These are phyloP conservation scores for Lepidurus arcticus DNA, from an alignment of 1,140 invertebrate species.

Conservation along the genomic window DNA sequence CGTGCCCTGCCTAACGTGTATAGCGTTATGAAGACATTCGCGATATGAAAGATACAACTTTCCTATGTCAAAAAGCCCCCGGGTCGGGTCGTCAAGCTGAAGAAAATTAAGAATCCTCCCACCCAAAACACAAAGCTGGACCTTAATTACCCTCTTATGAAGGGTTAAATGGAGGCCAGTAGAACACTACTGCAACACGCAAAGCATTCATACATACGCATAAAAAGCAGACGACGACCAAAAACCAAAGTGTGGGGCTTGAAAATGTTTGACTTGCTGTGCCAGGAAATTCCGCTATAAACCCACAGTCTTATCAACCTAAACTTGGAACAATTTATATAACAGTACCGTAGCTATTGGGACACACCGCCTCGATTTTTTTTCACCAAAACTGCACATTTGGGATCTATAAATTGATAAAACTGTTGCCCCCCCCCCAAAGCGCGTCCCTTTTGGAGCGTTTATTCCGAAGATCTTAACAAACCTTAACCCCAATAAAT, in stretches of 20 bases:
- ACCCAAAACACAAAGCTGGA: conserved; percentile 4
- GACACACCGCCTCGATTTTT: no score
- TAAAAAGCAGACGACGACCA: not conserved
- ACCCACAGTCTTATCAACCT: no score
- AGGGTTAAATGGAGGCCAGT: not conserved
- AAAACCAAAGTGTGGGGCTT: not conserved
- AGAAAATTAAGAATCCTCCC: conserved; percentile 9
- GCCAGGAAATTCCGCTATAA: no score
- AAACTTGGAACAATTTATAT: no score
- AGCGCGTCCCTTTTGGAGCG: not conserved
- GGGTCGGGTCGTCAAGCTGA: not conserved
- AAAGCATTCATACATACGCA: not conserved
- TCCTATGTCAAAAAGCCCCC: not conserved
- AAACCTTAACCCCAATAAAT: not conserved
- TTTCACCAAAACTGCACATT: not conserved
- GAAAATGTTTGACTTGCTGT: no score
- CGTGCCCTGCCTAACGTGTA: not conserved
- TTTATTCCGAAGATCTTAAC: not conserved
- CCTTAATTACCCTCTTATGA: conserved; percentile 4
- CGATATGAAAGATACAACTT: not conserved
- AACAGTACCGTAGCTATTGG: no score
- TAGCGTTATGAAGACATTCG: conserved; percentile 11
- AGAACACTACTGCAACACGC: not conserved
- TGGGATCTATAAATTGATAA: conserved; percentile 5
- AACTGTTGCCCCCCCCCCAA: not conserved